These are phyloP conservation scores for Procavia capensis DNA, from an alignment of 2,113 vertebrate species.

Conservation along the genomic window DNA sequence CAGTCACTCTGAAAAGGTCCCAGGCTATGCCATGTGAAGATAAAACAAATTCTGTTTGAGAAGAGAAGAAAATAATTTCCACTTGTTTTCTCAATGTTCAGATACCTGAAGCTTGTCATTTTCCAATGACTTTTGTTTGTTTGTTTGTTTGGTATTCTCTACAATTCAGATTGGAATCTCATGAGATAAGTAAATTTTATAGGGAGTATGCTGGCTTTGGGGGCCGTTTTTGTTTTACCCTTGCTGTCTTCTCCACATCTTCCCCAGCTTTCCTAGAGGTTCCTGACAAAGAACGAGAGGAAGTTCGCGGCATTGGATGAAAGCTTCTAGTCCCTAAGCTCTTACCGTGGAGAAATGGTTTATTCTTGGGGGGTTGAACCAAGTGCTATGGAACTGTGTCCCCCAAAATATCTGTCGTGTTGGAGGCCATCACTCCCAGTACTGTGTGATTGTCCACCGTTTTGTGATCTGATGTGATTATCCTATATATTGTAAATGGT, in stretches of 20 bases:
- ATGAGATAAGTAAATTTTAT: background rate
- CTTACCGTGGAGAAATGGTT: background rate
- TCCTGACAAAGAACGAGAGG: background rate
- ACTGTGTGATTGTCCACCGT: too few relatives aligned
- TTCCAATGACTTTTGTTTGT: background rate
- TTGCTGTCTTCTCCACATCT: background rate
- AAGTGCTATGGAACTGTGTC: too few relatives aligned
- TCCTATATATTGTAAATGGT: too few relatives aligned
- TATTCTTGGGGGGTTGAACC: background rate
- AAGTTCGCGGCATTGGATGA: background rate
- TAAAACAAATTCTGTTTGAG: background rate
- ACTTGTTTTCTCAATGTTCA: background rate
- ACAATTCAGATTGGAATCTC: background rate
- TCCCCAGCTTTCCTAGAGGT: background rate
- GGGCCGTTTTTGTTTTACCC: background rate
- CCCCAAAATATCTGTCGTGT: too few relatives aligned
- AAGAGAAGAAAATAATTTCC: background rate
- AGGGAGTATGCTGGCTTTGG: accelerated
- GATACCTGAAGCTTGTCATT: background rate
- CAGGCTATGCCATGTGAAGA: background rate
- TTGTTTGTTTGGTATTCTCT: background rate
- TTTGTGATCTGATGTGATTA: too few relatives aligned
- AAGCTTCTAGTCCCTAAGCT: background rate
- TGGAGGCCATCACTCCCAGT: too few relatives aligned
- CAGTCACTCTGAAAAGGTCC: background rate